A percentile compares a stretch with the other conserved stretches of the same genome.
Evolutionary conservation across 2,797 vertebrate genomes (phyloP).

Genomic region (Cichlasoma orientale): DNA sequence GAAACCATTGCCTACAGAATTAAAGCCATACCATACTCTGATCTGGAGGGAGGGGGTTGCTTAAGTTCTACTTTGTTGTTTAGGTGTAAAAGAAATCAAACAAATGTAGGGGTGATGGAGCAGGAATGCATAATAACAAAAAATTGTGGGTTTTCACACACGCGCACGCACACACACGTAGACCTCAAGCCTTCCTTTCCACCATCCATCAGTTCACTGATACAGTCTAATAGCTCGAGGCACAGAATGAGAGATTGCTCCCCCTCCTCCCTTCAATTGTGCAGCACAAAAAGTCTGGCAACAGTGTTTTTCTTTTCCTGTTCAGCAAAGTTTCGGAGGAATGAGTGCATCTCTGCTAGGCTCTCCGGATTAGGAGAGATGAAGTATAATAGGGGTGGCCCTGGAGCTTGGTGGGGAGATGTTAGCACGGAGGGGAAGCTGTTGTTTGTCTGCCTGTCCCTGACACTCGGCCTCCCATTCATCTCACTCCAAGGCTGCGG

Average conservation of each 20-base stretch:
- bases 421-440: slow-evolving; percentile 70
- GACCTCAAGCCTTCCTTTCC: slow-evolving; percentile 46
- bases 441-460: slow-evolving; percentile 74
- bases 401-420: slow-evolving; percentile 74
- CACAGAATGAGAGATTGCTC: slow-evolving; percentile 78
- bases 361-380: slow-evolving; percentile 75
- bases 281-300: slow-evolving; percentile 65
- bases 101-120: slow-evolving; percentile 18
- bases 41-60: slow-evolving; percentile 1
- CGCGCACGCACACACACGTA: slow-evolving; percentile 8
- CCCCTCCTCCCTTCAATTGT: slow-evolving; percentile 53
- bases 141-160: slow-evolving; percentile 37
- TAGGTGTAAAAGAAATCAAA: slow-evolving; percentile 42
- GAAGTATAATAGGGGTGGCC: slow-evolving; percentile 74
- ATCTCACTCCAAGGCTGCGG: slow-evolving; percentile 63
- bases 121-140: slow-evolving; percentile 41
- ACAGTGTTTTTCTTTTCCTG: slow-evolving; percentile 54
- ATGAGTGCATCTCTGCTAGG: slow-evolving; percentile 79
- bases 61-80: slow-evolving; percentile 45
- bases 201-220: slow-evolving; percentile 72
- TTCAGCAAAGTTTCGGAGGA: slow-evolving; percentile 64
- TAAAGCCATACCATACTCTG: slow-evolving; percentile 55
- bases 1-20: slow-evolving; percentile 79
- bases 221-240: slow-evolving; percentile 83
- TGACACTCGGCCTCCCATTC: slow-evolving; percentile 76